Evolutionary conservation across 2,888 invertebrate species (phyloP).

Genomic region (Steinernema carpocapsae): DNA sequence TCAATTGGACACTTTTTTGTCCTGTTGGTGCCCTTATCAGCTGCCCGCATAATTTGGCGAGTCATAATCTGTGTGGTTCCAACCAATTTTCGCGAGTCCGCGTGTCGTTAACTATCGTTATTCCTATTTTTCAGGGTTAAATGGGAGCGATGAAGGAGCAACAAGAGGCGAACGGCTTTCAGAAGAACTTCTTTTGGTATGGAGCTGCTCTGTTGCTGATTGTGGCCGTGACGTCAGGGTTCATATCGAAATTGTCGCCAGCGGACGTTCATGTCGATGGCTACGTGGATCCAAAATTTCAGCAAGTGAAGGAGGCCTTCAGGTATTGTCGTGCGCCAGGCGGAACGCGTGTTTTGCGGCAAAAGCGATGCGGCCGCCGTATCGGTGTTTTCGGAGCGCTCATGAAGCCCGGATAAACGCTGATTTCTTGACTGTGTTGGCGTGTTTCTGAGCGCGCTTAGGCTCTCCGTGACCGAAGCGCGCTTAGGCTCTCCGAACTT

Average conservation of each 20-base stretch:
- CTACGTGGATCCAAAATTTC: slow-evolving; percentile 36
- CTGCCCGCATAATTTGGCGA: neutral
- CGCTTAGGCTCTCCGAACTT: too few species aligned
- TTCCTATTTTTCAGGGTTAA: neutral
- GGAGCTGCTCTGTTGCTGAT: neutral
- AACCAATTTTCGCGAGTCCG: neutral
- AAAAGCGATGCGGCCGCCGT: too few species aligned
- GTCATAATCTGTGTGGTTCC: neutral
- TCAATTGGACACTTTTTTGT: too few species aligned
- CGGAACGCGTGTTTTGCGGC: too few species aligned
- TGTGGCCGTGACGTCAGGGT: neutral
- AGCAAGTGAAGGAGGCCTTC: slow-evolving; percentile 40
- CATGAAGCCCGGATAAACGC: too few species aligned
- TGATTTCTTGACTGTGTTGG: too few species aligned
- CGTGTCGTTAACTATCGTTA: neutral
- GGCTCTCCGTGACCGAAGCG: too few species aligned
- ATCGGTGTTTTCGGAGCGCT: too few species aligned
- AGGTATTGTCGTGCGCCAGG: too few species aligned
- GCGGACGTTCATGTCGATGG: slow-evolving; percentile 40
- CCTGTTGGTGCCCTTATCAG: too few species aligned
- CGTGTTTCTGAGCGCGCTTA: too few species aligned
- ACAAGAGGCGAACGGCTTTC: neutral
- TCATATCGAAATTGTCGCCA: neutral
- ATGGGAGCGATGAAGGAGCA: neutral
- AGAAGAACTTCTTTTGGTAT: neutral